Evolutionary conservation across 2,113 vertebrate genomes (phyloP).

Genomic region (Lepus europaeus): DNA sequence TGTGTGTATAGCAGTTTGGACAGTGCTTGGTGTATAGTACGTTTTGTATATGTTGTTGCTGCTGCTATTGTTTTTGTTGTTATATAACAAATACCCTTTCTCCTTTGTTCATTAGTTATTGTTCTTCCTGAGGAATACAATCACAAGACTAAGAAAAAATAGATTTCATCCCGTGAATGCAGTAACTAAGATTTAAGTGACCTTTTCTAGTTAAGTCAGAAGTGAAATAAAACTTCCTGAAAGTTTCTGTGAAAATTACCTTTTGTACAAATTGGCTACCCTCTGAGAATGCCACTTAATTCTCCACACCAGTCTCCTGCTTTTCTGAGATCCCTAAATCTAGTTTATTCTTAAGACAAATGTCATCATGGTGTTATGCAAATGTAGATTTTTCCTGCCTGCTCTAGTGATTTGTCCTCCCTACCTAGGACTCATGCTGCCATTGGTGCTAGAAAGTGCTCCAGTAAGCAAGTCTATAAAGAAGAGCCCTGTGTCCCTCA

Average conservation of each 20-base stretch:
- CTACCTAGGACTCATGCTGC: neutral
- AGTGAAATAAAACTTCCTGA: constrained; percentile 21
- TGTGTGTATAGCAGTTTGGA: neutral
- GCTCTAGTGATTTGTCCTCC: neutral
- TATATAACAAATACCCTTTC: neutral
- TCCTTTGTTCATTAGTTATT: neutral
- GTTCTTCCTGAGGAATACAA: neutral
- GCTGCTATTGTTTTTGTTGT: neutral
- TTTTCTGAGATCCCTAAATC: neutral
- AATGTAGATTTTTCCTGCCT: neutral
- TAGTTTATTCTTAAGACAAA: constrained; percentile 1
- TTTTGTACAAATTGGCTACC: neutral
- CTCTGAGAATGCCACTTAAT: neutral
- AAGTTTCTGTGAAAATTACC: neutral
- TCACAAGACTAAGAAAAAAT: neutral
- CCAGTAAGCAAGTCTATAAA: neutral
- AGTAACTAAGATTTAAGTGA: neutral
- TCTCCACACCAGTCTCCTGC: neutral
- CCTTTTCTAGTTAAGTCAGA: constrained; percentile 32
- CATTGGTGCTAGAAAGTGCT: neutral
- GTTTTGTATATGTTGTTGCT: neutral
- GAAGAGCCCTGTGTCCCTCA: neutral
- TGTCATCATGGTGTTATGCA: neutral
- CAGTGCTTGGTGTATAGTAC: neutral
- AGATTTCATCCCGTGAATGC: neutral